Percentiles rank a stretch among this genome's conserved stretches.
These are phyloP conservation scores for Lepidochrysops patricia DNA, from an alignment of 2,888 invertebrate genomes.

Conservation along the genomic window DNA sequence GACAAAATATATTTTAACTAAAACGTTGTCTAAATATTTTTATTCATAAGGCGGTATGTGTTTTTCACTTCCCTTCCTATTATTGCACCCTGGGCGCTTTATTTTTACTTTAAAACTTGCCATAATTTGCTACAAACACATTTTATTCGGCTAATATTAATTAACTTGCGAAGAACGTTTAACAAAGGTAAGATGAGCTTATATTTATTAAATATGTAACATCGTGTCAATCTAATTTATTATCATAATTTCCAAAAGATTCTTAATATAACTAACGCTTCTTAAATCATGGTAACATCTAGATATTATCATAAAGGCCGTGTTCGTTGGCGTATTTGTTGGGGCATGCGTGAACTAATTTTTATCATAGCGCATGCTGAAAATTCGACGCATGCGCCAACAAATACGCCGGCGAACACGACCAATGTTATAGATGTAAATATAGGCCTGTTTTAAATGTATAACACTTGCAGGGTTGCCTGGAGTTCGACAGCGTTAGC, in stretches of 20 bases:
- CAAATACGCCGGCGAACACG: no score
- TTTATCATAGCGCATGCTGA: no score
- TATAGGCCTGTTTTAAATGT: slow-evolving; percentile 14
- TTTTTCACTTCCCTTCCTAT: no score
- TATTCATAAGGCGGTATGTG: no score
- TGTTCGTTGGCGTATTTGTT: no score
- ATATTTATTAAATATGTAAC: not conserved
- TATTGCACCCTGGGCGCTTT: not conserved
- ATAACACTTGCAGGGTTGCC: slow-evolving; percentile 53
- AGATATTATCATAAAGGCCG: no score
- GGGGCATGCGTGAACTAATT: no score
- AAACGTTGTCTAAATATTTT: no score
- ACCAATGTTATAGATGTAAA: not conserved
- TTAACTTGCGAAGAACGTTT: not conserved
- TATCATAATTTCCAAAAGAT: not conserved
- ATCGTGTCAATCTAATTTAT: not conserved
- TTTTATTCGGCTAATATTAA: not conserved
- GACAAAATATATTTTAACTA: no score
- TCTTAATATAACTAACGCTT: not conserved
- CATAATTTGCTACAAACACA: no score
- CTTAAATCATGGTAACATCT: not conserved
- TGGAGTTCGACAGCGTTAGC: slow-evolving; percentile 71
- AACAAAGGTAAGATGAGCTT: not conserved
- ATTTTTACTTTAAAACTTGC: not conserved
- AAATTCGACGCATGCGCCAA: no score